Evolutionary conservation across 2,888 invertebrate species (phyloP).

Genomic region (Autographa gamma): DNA sequence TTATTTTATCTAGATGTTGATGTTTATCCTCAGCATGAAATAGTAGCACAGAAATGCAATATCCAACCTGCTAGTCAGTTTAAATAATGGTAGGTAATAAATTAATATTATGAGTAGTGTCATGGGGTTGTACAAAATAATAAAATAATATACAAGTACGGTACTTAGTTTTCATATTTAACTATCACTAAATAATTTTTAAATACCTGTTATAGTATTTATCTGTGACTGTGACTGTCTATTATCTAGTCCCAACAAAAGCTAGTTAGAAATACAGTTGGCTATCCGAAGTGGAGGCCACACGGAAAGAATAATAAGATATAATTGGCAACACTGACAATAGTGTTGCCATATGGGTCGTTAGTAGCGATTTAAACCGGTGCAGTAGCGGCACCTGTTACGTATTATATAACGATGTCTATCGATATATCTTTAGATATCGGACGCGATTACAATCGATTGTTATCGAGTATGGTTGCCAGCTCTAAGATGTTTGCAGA

Average conservation of each 20-base stretch:
- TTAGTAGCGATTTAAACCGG: conserved; percentile 46
- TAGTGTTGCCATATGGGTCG: conserved; percentile 47
- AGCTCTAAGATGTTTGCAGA: conserved; percentile 11
- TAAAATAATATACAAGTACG: neutral
- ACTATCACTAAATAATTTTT: too few species aligned
- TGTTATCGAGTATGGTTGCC: conserved; percentile 57
- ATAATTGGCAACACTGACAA: conserved; percentile 50
- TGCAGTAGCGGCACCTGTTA: conserved; percentile 63
- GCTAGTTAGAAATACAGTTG: conserved; percentile 22
- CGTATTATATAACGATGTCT: conserved; percentile 55
- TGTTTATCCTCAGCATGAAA: neutral
- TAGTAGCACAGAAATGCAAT: neutral
- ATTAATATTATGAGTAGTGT: neutral
- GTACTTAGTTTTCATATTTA: too few species aligned
- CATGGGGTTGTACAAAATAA: neutral
- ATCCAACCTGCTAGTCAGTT: neutral
- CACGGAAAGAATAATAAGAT: conserved; percentile 39
- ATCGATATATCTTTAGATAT: conserved; percentile 59
- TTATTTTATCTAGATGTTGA: conserved; percentile 4
- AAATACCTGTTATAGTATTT: neutral
- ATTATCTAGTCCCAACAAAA: conserved; percentile 8
- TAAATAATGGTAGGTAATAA: conserved; percentile 4
- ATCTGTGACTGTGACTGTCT: neutral
- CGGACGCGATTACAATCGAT: conserved; percentile 62
- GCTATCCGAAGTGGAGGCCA: conserved; percentile 28